Base-by-base conservation (phyloP, 2,113 vertebrate species). In the Triplophysa tibetana region DNA sequence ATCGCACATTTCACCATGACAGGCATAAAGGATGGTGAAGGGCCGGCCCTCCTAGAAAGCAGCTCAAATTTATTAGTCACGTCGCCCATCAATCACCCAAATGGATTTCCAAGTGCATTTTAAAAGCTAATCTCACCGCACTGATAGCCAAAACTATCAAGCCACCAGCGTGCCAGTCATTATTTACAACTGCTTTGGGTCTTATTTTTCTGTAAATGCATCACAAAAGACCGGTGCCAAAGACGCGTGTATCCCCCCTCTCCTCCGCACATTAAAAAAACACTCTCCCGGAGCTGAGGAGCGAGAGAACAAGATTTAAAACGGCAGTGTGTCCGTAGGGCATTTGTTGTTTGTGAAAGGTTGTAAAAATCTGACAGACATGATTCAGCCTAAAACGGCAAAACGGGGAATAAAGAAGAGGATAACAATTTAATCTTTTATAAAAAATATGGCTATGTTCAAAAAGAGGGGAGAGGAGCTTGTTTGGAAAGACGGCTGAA, bases 81-180 rank as follows among this genome's bases (percentile, higher is more conserved):
- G 83, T 92, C 89, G 84, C 84, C 87, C 92, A 94, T 94, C 93
- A 92, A 94, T 94, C 93, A 93, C 88, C 83, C 75, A 88, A 93
- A 94, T 93, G 91, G 91, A 91, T 91, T 93, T 93, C 91, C 92
- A 93, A 93, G 88, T 81, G 89, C 92, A 93, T 93, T 94, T 94
- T 93, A 94, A 94, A 93, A 94, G 91, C 93, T 93, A 91, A 93
- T 94, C 93, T 93, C 91, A 74, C 87, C 82, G 87, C 87, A 85
- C 91, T 91, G 91, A 94, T 93, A 94, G 92, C 90, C 89, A 89
- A 88, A 88, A 91, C 85, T 84, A 83, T 84, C 85, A 83, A 78
- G 70, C 69, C 67, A 87, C 88, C 90, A 87, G 88, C 86, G 52
- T 87, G 82, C 85, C 88, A 83, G 45, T 87, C 86, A 88, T 93